A percentile compares a stretch with the other conserved stretches of the same genome.
Evolutionary conservation across 2,797 vertebrate species (phyloP).

Genomic region (Leucoraja ocellata): DNA sequence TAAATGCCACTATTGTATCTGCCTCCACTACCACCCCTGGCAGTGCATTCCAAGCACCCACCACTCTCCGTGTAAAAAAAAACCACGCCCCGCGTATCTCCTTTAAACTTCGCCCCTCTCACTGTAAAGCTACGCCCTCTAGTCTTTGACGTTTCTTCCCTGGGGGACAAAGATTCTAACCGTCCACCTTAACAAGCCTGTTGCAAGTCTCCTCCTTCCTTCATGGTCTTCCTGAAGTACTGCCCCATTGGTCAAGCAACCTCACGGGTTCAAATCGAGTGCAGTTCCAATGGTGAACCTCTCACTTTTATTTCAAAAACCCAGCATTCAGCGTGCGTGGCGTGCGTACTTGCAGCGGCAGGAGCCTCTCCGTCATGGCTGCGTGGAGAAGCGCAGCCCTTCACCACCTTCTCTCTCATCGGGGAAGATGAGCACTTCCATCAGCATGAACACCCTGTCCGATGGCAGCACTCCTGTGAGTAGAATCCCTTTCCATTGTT

Average conservation of each 20-base stretch:
- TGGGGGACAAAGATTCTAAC: no score
- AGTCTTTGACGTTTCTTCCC: no score
- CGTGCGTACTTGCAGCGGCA: constrained; percentile 73
- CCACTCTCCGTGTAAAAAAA: no score
- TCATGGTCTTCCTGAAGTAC: not conserved
- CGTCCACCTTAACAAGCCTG: no score
- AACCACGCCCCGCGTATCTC: no score
- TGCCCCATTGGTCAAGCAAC: not conserved
- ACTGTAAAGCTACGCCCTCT: no score
- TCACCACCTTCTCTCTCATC: constrained; percentile 72
- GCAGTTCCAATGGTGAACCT: not conserved
- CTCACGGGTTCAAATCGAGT: not conserved
- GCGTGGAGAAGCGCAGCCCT: constrained; percentile 70
- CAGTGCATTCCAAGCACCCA: no score
- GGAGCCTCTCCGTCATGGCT: constrained; percentile 55
- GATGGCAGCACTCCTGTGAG: constrained; percentile 88
- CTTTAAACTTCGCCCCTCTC: no score
- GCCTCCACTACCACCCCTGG: no score
- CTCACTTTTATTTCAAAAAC: not conserved
- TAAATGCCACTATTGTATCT: no score
- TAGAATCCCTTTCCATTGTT: constrained; percentile 40
- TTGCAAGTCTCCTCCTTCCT: not conserved
- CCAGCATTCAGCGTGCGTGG: constrained; percentile 85
- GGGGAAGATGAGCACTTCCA: constrained; percentile 83
- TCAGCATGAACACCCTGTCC: constrained; percentile 88